phyloP scores from a whole-genome alignment of 2,888 invertebrate species.

The Drosophila imparisetae region DNA sequence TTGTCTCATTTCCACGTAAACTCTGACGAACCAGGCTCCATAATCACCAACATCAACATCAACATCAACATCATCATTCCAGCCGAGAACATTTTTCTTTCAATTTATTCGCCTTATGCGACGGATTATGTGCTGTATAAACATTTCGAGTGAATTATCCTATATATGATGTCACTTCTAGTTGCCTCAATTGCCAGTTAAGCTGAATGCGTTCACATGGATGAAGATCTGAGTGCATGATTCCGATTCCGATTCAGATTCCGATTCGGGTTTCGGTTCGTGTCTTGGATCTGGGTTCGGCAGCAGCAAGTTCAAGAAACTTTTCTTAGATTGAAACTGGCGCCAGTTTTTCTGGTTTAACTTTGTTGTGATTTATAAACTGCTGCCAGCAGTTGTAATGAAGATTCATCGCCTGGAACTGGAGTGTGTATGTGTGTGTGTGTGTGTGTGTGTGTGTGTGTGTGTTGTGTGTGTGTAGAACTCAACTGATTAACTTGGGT shows the following conservation, averaged over 20 bases:
- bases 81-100: constrained; percentile 44
- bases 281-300: background rate
- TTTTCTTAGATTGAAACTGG: constrained; percentile 51
- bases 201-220: constrained; percentile 39
- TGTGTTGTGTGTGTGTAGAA: constrained; percentile 9
- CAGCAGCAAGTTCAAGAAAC: constrained; percentile 65
- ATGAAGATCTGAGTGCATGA: constrained; percentile 10
- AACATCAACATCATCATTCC: background rate
- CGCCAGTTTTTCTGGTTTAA: constrained; percentile 51
- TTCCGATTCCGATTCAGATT: background rate
- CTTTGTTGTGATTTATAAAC: constrained; percentile 49
- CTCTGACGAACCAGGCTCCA: constrained; percentile 36
- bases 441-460: background rate
- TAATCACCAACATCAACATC: background rate
- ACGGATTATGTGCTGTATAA: constrained; percentile 73
- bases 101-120: constrained; percentile 77
- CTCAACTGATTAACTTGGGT: constrained; percentile 38
- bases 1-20: constrained; percentile 82
- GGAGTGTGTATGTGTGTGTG: constrained; percentile 13
- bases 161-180: constrained; percentile 71
- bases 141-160: constrained; percentile 75
- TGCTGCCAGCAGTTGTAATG: constrained; percentile 37
- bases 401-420: constrained; percentile 40
- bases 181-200: constrained; percentile 67
- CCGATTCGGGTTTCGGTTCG: background rate